Evolutionary conservation across 2,113 vertebrate genomes (phyloP).

Genomic region (Pollachius pollachius): DNA sequence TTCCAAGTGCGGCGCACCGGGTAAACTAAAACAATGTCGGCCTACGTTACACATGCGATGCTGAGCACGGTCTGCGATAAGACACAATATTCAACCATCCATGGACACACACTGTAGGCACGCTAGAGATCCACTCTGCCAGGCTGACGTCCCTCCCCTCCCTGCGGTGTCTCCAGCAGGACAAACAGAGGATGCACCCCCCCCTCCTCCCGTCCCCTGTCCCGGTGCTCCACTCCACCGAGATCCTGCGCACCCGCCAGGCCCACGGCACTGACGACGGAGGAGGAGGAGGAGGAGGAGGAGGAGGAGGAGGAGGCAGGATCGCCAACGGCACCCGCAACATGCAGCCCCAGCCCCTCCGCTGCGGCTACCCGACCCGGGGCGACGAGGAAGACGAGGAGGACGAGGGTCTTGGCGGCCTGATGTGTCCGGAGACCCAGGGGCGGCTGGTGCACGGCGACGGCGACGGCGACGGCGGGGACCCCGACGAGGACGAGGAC

Average conservation of each 20-base stretch:
- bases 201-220: conserved; percentile 51
- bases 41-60: no score
- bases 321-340: conserved; percentile 38
- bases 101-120: no score
- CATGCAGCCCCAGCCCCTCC: conserved; percentile 47
- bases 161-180: conserved; percentile 39
- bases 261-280: conserved; percentile 29
- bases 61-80: no score
- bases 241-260: conserved; percentile 42
- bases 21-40: no score
- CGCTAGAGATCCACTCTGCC: background rate
- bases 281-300: conserved; percentile 40
- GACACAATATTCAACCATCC: no score
- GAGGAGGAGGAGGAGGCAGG: conserved; percentile 47
- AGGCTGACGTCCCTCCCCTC: background rate
- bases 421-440: conserved; percentile 49
- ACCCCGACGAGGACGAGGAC: background rate
- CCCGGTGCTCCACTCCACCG: conserved; percentile 39
- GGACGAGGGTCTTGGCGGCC: conserved; percentile 53
- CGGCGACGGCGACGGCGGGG: no score
- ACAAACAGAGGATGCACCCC: conserved; percentile 53
- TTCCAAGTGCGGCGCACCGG: no score
- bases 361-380: conserved; percentile 43
- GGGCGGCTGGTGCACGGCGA: no score
- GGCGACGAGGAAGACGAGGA: conserved; percentile 70